Conservation (phyloP, 92 coral and sea anemone genomes). For the Metridium senile region DNA sequence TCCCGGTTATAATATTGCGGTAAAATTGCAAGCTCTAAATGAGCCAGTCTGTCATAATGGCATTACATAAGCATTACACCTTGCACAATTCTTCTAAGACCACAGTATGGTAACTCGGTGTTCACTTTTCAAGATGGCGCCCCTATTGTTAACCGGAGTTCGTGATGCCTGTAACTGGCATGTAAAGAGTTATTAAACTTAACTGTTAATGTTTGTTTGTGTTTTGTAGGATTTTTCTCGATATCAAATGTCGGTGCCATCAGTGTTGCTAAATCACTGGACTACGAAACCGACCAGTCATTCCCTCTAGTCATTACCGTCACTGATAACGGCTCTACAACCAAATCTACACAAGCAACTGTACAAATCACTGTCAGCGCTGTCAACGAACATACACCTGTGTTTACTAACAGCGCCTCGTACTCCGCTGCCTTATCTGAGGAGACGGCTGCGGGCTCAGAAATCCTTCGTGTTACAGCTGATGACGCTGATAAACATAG, state of each 20-base stretch:
- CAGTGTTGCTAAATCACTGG: conserved; percentile 45
- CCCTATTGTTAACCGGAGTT: too few species aligned
- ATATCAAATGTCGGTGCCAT: conserved; percentile 55
- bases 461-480: conserved; percentile 65
- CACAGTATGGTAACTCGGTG: too few species aligned
- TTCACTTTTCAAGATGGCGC: too few species aligned
- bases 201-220: not conserved
- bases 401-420: conserved; percentile 47
- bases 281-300: conserved; percentile 54
- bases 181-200: not conserved
- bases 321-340: conserved; percentile 43
- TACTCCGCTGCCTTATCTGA: conserved; percentile 65
- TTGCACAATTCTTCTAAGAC: not conserved
- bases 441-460: conserved; percentile 56
- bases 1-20: too few species aligned
- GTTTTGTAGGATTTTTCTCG: conserved; percentile 45
- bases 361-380: conserved; percentile 41
- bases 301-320: conserved; percentile 50
- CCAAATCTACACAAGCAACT: conserved; percentile 43
- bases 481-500: conserved; percentile 62
- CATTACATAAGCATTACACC: not conserved
- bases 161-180: not conserved
- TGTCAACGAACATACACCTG: conserved; percentile 59
- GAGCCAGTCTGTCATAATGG: too few species aligned
- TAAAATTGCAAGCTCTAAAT: too few species aligned